Percentiles rank a stretch among this genome's conserved stretches.
These are phyloP conservation scores for Planococcus citri DNA, from an alignment of 1,140 invertebrate genomes.

Conservation along the genomic window DNA sequence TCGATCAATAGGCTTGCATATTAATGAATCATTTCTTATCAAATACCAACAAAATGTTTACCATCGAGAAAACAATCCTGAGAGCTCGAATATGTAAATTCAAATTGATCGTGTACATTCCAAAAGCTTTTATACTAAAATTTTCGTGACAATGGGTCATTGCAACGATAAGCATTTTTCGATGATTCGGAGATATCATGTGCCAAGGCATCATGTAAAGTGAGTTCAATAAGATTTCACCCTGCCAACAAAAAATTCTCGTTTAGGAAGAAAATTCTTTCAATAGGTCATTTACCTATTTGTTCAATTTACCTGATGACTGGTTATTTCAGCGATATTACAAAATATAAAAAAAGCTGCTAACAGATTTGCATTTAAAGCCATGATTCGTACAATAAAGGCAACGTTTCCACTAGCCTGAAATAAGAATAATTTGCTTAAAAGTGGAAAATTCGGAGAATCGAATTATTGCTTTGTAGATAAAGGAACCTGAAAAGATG, in stretches of 20 bases:
- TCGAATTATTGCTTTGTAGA: too few relatives aligned
- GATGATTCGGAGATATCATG: background rate
- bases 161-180: background rate
- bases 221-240: background rate
- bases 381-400: background rate
- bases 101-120: background rate
- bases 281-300: too few relatives aligned
- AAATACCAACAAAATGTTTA: background rate
- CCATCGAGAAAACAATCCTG: background rate
- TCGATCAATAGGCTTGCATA: too few relatives aligned
- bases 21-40: background rate
- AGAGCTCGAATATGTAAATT: background rate
- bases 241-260: background rate
- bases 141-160: background rate
- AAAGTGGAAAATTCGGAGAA: too few relatives aligned
- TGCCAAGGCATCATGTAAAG: background rate
- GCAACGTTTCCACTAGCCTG: background rate
- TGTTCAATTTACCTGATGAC: background rate
- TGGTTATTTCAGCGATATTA: constrained; percentile 1
- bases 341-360: background rate
- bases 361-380: background rate
- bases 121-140: background rate
- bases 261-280: too few relatives aligned
- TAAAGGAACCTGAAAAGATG: background rate
- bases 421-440: too few relatives aligned